These are phyloP conservation scores for Napeogenes sylphis DNA, from an alignment of 2,888 invertebrate species.

Conservation along the genomic window DNA sequence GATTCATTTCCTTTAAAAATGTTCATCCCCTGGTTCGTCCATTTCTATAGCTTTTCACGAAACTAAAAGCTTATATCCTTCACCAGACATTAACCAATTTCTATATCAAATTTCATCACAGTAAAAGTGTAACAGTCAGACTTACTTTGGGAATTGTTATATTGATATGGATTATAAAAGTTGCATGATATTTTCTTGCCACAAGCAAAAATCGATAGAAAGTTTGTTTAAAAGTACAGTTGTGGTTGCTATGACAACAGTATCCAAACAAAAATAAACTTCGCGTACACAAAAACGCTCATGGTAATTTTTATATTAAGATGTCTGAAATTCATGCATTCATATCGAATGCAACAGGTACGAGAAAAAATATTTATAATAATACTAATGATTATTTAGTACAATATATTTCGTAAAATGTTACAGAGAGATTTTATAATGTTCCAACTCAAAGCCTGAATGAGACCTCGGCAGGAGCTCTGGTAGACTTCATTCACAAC, in stretches of 20 bases:
- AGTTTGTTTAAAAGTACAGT: neutral
- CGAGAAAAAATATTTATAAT: neutral
- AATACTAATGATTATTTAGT: neutral
- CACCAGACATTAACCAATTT: too few species aligned
- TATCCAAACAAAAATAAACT: constrained; percentile 14
- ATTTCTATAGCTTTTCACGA: too few species aligned
- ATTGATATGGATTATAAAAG: too few species aligned
- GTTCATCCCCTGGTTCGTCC: too few species aligned
- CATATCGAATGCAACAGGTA: constrained; percentile 33
- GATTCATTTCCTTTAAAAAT: too few species aligned
- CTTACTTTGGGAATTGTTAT: too few species aligned
- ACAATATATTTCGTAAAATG: constrained; percentile 6
- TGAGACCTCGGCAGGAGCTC: constrained; percentile 47
- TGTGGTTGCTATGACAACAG: constrained; percentile 30
- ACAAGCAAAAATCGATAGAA: neutral
- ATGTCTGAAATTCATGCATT: constrained; percentile 31
- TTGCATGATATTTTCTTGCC: too few species aligned
- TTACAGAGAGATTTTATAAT: constrained; percentile 59
- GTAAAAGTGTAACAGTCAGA: too few species aligned
- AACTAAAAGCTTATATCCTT: too few species aligned
- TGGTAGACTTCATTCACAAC: constrained; percentile 63
- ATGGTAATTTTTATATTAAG: neutral
- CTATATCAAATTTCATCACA: too few species aligned
- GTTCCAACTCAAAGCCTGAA: constrained; percentile 42
- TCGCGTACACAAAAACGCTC: constrained; percentile 3